phyloP scores from a whole-genome alignment of 2,888 invertebrate species.

The Acronicta alni region DNA sequence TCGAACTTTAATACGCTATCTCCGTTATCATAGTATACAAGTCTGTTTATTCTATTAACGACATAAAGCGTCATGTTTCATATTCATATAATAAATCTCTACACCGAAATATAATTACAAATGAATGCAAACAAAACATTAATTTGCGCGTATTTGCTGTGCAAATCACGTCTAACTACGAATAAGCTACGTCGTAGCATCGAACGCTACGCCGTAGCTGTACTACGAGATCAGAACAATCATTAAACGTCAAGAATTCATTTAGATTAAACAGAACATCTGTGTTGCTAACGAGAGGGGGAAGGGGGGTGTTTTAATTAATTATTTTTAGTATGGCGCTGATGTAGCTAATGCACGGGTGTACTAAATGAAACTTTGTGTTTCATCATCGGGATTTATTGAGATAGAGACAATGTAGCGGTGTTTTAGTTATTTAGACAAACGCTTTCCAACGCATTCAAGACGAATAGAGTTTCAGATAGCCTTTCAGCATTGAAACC shows the following conservation, averaged over 20 bases:
- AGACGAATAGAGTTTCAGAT: too few relatives aligned
- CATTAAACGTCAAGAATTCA: slow-evolving; percentile 44
- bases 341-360: slow-evolving; percentile 24
- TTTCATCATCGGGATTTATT: slow-evolving; percentile 19
- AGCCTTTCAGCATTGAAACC: too few relatives aligned
- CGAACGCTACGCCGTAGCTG: slow-evolving; percentile 27
- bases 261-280: slow-evolving; percentile 51
- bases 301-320: slow-evolving; percentile 35
- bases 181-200: not conserved
- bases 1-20: too few relatives aligned
- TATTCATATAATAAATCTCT: not conserved
- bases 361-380: slow-evolving; percentile 32
- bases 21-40: too few relatives aligned
- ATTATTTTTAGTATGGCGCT: slow-evolving; percentile 45
- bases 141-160: not conserved
- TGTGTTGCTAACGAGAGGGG: slow-evolving; percentile 44
- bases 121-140: slow-evolving; percentile 3
- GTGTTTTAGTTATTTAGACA: not conserved
- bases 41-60: not conserved
- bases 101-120: not conserved
- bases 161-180: slow-evolving; percentile 16
- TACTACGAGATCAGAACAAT: slow-evolving; percentile 30
- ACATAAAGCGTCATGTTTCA: not conserved
- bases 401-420: slow-evolving; percentile 1
- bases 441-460: not conserved